Percentiles rank a stretch among this genome's conserved stretches.
Evolutionary conservation across 2,888 invertebrate genomes (phyloP).

Genomic region (Hypselothyrea guttata): DNA sequence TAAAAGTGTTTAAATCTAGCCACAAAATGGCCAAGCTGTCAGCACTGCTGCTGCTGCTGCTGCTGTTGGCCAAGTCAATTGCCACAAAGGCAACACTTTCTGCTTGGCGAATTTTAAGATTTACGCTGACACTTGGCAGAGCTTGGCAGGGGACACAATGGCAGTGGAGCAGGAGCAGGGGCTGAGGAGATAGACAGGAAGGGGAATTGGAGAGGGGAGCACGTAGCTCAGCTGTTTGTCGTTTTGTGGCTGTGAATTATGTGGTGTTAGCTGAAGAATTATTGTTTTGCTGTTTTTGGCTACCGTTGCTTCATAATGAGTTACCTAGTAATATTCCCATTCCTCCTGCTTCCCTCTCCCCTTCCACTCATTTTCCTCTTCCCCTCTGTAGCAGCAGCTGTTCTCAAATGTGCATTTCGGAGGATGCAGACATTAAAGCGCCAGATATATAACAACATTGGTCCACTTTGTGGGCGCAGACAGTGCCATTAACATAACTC

Average conservation of each 20-base stretch:
- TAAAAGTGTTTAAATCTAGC: too few relatives aligned
- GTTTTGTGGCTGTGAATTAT: conserved; percentile 58
- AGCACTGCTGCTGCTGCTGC: conserved; percentile 29
- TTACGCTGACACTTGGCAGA: conserved; percentile 71
- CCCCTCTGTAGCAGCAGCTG: conserved; percentile 30
- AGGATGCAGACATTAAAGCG: conserved; percentile 46
- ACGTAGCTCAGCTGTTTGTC: conserved; percentile 57
- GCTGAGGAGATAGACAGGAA: neutral
- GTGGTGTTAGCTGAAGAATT: conserved; percentile 50
- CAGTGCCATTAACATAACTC: conserved; percentile 71
- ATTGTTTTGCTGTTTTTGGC: conserved; percentile 37
- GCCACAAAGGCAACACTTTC: conserved; percentile 66
- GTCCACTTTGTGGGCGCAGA: conserved; percentile 69
- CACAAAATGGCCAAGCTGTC: too few relatives aligned
- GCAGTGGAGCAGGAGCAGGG: neutral
- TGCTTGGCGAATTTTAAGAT: conserved; percentile 72
- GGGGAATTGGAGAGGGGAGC: neutral
- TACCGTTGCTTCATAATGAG: conserved; percentile 31
- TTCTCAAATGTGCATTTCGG: conserved; percentile 38
- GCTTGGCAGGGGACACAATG: conserved; percentile 4
- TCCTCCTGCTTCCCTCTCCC: neutral
- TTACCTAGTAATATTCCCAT: conserved; percentile 8
- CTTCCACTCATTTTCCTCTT: neutral
- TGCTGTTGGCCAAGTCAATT: conserved; percentile 60
- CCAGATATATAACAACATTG: conserved; percentile 35